These are phyloP conservation scores for Myopa testacea DNA, from an alignment of 2,888 invertebrate genomes.

Conservation along the genomic window DNA sequence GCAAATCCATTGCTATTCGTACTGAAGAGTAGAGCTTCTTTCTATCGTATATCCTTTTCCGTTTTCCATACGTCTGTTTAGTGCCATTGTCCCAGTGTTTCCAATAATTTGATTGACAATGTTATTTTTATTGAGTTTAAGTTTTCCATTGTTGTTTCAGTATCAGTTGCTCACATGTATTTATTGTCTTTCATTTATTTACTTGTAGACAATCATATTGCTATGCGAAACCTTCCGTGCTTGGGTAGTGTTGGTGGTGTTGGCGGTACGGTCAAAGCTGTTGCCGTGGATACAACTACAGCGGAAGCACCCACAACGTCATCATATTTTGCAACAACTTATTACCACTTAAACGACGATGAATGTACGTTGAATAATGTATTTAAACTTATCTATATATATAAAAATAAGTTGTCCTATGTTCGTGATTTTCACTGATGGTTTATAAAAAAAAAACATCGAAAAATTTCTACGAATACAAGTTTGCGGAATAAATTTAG, in stretches of 20 bases:
- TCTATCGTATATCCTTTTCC: no score
- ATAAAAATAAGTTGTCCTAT: no score
- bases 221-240: conserved; percentile 67
- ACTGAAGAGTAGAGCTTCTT: no score
- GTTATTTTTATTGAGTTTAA: conserved; percentile 4
- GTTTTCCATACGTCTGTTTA: no score
- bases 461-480: no score
- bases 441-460: no score
- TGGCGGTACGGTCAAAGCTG: conserved; percentile 48
- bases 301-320: conserved; percentile 59
- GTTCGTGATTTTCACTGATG: background rate
- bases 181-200: conserved; percentile 50
- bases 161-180: conserved; percentile 35
- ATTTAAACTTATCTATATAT: conserved; percentile 27
- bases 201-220: conserved; percentile 67
- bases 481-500: no score
- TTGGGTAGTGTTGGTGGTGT: conserved; percentile 57
- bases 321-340: conserved; percentile 67
- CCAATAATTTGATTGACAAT: background rate
- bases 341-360: conserved; percentile 67
- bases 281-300: conserved; percentile 59
- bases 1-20: no score
- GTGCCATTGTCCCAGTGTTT: no score
- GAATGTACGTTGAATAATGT: conserved; percentile 63
- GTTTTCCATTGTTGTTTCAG: background rate